Evolutionary conservation across 2,888 invertebrate genomes (phyloP), one percentile per base, ranked within the genome.

Genomic region (Noctua janthe): DNA sequence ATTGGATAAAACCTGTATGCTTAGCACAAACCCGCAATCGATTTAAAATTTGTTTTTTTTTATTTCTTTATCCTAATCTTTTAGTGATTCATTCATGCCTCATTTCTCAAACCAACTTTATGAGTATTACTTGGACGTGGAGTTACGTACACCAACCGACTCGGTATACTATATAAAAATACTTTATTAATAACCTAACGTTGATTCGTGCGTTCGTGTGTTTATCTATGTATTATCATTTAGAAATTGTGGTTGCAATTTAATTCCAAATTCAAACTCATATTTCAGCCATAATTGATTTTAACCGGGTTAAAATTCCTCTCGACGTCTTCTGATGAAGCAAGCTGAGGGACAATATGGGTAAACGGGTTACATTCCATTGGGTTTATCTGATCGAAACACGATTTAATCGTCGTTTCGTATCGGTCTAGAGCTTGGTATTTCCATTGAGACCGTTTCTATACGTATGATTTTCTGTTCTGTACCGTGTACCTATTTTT

Each of bases 371-470:
- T 35, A 39, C 39, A 20, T 66, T 20, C 5, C 4, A 43, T 43
- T n/a, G 20, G 7, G 15, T 64, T 72, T 74, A 67, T 54, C 23
- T 39, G 51, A 62, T n/a, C 23, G 54, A 66, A 76, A 47, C 15
- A 70, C 54, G 39, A 17, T 72, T 49, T 47, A 47, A 80, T 71
- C 39, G 49, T 15, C 54, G 29, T 71, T 47, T 29, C 11, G 66
- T 23, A 49, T 70, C 35, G 1, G 10, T 15, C n/a, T 54, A 20
- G 39, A 20, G 71, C 35, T 49, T 39, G 15, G 54, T 10, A 23
- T 49, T 71, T 71, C 6, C 51, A 71, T 75, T 81, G 39, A 39
- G 43, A 62, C 62, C 5, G n/a, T 66, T 17, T 56, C 20, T 51
- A 51, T n/a, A 39, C 2, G 11, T 78, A 54, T n/a, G 10, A 17